A percentile compares a stretch with the other conserved stretches of the same genome.
phyloP scores from a whole-genome alignment of 2,113 vertebrate genomes.

The Microcebus tavaratra region DNA sequence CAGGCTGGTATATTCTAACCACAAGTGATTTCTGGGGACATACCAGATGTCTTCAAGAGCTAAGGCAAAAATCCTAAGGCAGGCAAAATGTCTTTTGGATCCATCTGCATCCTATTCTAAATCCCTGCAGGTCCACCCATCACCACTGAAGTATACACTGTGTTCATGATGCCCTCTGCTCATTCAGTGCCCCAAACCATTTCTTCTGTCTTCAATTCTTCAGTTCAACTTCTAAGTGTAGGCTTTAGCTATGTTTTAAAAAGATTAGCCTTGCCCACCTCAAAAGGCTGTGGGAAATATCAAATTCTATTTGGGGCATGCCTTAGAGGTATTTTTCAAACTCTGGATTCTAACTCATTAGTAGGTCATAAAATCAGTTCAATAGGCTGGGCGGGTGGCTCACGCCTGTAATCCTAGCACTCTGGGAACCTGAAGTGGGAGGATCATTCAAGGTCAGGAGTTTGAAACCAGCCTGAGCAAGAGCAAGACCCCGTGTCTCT shows the following conservation, averaged over 20 bases:
- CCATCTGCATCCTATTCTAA: background rate
- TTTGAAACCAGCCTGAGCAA: too few species aligned
- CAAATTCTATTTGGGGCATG: background rate
- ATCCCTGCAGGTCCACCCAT: background rate
- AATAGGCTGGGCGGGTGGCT: background rate
- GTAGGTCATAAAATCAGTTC: constrained; percentile 25
- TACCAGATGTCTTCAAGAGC: background rate
- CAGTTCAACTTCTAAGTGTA: background rate
- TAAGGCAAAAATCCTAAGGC: background rate
- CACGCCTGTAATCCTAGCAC: too few species aligned
- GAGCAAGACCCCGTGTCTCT: too few species aligned
- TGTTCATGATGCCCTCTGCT: background rate
- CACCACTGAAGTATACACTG: background rate
- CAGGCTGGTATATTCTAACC: background rate
- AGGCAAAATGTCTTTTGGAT: background rate
- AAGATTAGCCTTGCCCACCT: background rate
- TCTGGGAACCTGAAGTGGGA: too few species aligned
- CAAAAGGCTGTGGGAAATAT: background rate
- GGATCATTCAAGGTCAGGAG: too few species aligned
- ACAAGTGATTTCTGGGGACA: background rate
- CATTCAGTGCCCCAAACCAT: background rate
- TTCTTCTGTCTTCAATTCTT: background rate
- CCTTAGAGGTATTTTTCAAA: constrained; percentile 18
- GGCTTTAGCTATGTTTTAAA: background rate
- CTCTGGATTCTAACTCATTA: constrained; percentile 26